Conservation (phyloP, 2,113 vertebrate genomes). For the Upupa epops region DNA sequence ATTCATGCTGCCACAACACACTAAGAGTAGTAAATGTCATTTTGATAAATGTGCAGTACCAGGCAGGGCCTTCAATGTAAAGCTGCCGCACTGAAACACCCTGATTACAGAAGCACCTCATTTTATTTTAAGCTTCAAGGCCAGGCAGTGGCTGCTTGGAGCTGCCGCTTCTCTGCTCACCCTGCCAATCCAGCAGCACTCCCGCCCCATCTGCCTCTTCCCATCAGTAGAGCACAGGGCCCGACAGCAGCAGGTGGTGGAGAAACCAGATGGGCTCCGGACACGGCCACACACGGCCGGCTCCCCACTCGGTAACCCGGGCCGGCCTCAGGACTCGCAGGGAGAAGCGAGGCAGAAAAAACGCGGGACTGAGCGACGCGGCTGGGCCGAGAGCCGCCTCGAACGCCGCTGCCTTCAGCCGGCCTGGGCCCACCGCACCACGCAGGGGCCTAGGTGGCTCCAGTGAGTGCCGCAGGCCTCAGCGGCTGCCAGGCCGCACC, state of each 20-base stretch:
- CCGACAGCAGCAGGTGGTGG: not conserved
- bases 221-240: not conserved
- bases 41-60: no score
- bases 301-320: not conserved
- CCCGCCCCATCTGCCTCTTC: not conserved
- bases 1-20: no score
- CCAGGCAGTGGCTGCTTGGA: no score
- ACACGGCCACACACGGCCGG: accelerated
- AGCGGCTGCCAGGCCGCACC: not conserved
- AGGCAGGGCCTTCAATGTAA: not conserved
- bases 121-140: not conserved
- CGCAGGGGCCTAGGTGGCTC: not conserved
- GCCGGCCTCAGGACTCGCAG: not conserved
- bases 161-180: accelerated
- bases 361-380: accelerated
- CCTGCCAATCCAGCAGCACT: not conserved
- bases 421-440: accelerated
- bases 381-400: not conserved
- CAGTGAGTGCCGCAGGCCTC: not conserved
- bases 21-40: no score
- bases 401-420: accelerated
- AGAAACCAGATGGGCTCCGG: not conserved
- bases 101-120: accelerated
- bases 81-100: no score
- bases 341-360: not conserved